Base-by-base conservation (phyloP, 2,113 vertebrate genomes). In the Phaethon lepturus region DNA sequence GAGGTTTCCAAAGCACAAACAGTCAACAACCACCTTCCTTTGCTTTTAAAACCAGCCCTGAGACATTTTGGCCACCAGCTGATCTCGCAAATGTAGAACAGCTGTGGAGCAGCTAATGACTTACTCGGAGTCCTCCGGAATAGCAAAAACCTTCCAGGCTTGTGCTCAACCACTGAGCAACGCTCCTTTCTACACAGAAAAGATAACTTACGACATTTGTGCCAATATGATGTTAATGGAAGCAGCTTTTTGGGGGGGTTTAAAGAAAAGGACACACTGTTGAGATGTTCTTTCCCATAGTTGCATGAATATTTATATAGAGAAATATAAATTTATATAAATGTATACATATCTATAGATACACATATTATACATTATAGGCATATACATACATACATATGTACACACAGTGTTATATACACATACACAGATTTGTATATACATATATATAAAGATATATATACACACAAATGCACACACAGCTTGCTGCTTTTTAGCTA, bases 281-380 rank as follows among this genome's bases (percentile, higher is more conserved):
- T 52, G 89, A 72, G 78, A 78, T 88, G 78, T 53, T 50, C 72
- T 69, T 95, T 90, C 67, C 74, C 90, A 59, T 53, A 82, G 85
- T 53, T 88, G 81, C 74, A 79, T 95, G 95, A 95, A 44, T 91
- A 96, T 93, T 91, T 95, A 95, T 94, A 93, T 94, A 95, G 95
- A 97, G 96, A 97, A 97, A 97, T 96, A 97, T 12, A 97, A 97
- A 97, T 96, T 93, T 78, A 90, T 97, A 97, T 85, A 96, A 96
- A 96, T 95, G 91, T 97, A 93, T 95, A 91, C 95, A 91, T 91
- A 96, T 96, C 74, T 96, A 82, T 96, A 96, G 95, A 85, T 96
- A 96, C 96, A 97, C 24, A 8, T 95, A 94, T 95, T 86, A 42
- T 97, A 97, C 96, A 97, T 66, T 19, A 22, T 72, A 91, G 77